Percentiles rank a stretch among this genome's conserved stretches.
These are phyloP conservation scores for Mustelus asterias DNA, from an alignment of 2,113 vertebrate genomes.

Conservation along the genomic window DNA sequence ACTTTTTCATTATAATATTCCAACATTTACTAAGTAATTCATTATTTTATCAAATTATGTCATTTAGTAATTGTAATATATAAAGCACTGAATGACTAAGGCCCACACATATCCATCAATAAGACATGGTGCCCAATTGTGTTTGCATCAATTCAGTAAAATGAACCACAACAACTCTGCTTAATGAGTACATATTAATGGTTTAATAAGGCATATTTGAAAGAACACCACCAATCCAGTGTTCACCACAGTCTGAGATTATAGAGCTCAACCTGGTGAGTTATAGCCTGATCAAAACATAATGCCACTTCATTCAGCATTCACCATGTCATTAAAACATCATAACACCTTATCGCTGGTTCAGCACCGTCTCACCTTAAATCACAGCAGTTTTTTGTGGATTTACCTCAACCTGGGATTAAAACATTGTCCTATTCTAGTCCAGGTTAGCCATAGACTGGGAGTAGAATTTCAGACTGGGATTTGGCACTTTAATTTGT, in stretches of 20 bases:
- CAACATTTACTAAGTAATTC: background rate
- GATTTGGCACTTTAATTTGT: background rate
- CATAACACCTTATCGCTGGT: background rate
- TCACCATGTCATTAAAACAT: background rate
- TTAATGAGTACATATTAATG: background rate
- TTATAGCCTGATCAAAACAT: background rate
- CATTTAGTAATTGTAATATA: background rate
- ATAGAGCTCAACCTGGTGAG: background rate
- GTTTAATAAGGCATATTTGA: background rate
- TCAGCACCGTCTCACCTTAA: background rate
- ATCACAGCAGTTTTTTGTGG: background rate
- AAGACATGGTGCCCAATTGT: background rate
- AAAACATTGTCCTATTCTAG: background rate
- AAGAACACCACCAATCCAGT: background rate
- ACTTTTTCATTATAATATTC: background rate
- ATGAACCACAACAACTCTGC: background rate
- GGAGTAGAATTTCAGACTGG: background rate
- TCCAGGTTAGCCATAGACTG: background rate
- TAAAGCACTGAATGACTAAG: background rate
- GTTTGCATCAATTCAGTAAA: background rate
- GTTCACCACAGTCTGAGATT: background rate
- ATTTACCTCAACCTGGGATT: background rate
- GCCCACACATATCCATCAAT: background rate
- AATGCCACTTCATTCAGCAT: background rate
- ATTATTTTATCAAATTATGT: background rate